These are phyloP conservation scores for Wasmannia auropunctata DNA, from an alignment of 1,140 invertebrate genomes.

Conservation along the genomic window DNA sequence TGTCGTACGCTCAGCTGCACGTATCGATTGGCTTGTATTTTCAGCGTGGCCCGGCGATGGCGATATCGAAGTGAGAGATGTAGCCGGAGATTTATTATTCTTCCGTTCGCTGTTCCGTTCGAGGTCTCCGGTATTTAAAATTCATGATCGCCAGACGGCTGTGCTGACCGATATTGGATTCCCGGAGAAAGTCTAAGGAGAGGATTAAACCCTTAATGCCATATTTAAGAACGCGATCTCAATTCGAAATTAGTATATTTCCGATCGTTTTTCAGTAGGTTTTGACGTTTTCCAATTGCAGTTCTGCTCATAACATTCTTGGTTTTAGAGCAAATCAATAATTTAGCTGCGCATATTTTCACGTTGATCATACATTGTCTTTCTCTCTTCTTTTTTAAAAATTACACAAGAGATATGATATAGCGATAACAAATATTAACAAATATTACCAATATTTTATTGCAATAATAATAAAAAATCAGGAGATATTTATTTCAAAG, in stretches of 20 bases:
- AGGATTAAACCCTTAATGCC: conserved; percentile 51
- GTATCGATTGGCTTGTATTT: conserved; percentile 59
- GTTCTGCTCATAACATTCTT: not conserved
- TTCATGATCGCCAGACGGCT: conserved; percentile 60
- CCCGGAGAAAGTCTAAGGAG: conserved; percentile 51
- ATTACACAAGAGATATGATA: not conserved
- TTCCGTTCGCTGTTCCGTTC: conserved; percentile 43
- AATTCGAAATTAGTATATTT: conserved; percentile 32
- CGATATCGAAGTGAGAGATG: conserved; percentile 48
- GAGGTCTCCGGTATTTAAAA: conserved; percentile 58
- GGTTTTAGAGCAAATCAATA: not conserved
- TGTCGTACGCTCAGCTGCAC: conserved; percentile 61
- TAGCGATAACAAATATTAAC: not conserved
- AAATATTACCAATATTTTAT: not conserved
- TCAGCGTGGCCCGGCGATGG: conserved; percentile 40
- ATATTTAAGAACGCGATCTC: conserved; percentile 52
- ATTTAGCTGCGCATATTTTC: not conserved
- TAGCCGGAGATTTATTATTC: conserved; percentile 59
- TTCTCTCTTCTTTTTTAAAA: not conserved
- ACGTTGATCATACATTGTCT: not conserved
- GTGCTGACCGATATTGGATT: conserved; percentile 49
- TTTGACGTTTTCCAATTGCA: not conserved
- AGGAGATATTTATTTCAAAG: not conserved
- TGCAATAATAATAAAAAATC: not conserved
- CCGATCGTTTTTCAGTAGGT: not conserved